Evolutionary conservation across 2,888 invertebrate genomes (phyloP).

Genomic region (Eretmocerus hayati): DNA sequence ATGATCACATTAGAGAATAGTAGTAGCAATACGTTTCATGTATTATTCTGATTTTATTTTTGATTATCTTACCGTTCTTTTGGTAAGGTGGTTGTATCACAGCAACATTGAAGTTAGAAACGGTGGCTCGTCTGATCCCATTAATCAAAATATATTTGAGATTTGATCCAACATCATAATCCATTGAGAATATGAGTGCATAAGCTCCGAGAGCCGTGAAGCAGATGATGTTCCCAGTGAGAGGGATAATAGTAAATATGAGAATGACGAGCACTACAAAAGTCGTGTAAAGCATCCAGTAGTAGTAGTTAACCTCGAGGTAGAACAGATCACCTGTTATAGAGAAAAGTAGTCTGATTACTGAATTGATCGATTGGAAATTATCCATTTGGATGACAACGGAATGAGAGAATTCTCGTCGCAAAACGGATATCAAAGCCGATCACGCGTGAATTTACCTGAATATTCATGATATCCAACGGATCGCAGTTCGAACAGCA

Average conservation of each 20-base stretch:
- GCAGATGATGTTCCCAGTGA: conserved; percentile 56
- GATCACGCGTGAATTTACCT: too few relatives aligned
- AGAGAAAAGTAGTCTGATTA: conserved; percentile 3
- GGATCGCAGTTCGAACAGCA: too few relatives aligned
- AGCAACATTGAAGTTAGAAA: conserved; percentile 54
- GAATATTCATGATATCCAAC: too few relatives aligned
- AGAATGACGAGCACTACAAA: conserved; percentile 50
- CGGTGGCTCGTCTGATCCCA: conserved; percentile 56
- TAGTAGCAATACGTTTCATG: background rate
- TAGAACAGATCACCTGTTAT: conserved; percentile 47
- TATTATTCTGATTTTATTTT: background rate
- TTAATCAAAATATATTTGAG: conserved; percentile 65
- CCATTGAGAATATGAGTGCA: conserved; percentile 55
- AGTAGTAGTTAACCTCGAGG: conserved; percentile 53
- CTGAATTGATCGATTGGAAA: too few relatives aligned
- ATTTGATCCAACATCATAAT: conserved; percentile 59
- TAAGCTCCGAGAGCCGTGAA: conserved; percentile 61
- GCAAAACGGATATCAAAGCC: too few relatives aligned
- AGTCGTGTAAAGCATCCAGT: conserved; percentile 57
- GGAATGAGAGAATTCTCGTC: too few relatives aligned
- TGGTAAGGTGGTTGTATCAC: conserved; percentile 57
- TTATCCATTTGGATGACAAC: too few relatives aligned
- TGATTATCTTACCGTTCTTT: conserved; percentile 52
- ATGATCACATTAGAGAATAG: conserved; percentile 4
- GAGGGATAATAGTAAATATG: conserved; percentile 49